These are phyloP conservation scores for Varroa destructor DNA, from an alignment of 1,140 invertebrate species.

Conservation along the genomic window DNA sequence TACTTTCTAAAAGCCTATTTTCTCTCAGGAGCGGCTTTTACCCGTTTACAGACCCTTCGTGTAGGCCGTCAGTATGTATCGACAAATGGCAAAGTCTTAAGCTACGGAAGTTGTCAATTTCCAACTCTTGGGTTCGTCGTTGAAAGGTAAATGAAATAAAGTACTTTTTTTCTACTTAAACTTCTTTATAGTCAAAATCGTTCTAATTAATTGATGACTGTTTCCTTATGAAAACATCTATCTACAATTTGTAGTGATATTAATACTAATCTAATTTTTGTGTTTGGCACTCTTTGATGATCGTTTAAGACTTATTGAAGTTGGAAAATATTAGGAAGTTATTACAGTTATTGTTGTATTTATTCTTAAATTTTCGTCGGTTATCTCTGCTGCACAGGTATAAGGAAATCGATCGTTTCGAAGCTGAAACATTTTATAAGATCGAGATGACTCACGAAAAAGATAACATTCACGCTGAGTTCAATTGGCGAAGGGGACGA, in stretches of 20 bases:
- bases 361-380: too few species aligned
- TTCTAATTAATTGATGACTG: too few species aligned
- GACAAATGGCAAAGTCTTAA: conserved; percentile 52
- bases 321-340: neutral
- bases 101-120: conserved; percentile 95
- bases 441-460: conserved; percentile 53
- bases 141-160: conserved; percentile 74
- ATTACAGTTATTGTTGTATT: too few species aligned
- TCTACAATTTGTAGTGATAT: too few species aligned
- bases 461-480: conserved; percentile 57
- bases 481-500: conserved; percentile 70
- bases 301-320: neutral
- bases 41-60: conserved; percentile 89
- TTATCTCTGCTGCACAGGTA: conserved; percentile 18
- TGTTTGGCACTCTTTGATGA: neutral
- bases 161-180: conserved; percentile 66
- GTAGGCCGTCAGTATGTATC: conserved; percentile 62
- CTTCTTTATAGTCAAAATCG: too few species aligned
- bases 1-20: neutral
- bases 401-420: conserved; percentile 29
- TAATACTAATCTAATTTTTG: conserved; percentile 27
- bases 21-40: conserved; percentile 77
- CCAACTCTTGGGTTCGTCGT: conserved; percentile 94
- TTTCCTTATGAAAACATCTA: too few species aligned
- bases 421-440: conserved; percentile 7